Conservation (phyloP, 2,113 vertebrate genomes). For the Tachysurus fulvidraco region DNA sequence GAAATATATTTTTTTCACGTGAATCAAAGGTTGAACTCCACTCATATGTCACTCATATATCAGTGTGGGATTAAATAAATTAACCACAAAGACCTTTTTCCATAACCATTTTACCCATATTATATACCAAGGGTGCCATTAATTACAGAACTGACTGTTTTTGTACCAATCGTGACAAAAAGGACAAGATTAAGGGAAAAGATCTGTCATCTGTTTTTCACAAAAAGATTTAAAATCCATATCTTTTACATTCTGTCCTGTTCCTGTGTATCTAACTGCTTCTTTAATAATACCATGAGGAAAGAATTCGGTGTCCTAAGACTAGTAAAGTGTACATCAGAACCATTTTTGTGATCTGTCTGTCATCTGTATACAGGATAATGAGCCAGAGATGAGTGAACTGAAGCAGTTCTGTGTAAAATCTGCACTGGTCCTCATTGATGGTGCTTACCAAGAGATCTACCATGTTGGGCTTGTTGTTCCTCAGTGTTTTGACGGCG, state of each 20-base stretch:
- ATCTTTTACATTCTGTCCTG: background rate
- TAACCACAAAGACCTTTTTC: background rate
- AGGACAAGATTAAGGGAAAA: background rate
- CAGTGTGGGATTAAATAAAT: background rate
- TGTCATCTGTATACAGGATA: background rate
- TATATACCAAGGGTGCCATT: background rate
- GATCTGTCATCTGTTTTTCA: background rate
- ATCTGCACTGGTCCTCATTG: background rate
- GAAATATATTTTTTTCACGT: background rate
- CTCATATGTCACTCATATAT: background rate
- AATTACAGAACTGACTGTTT: background rate
- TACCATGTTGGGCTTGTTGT: slow-evolving; percentile 99
- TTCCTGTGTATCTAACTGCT: background rate
- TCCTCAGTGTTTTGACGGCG: slow-evolving; percentile 94
- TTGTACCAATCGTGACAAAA: background rate
- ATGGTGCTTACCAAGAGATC: slow-evolving; percentile 86
- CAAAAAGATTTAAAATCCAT: background rate
- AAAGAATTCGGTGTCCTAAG: background rate
- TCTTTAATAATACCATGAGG: background rate
- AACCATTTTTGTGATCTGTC: background rate
- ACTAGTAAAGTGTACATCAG: background rate
- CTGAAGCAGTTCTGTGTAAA: background rate
- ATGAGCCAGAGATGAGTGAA: background rate
- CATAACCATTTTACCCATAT: background rate
- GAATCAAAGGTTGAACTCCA: background rate